Evolutionary conservation across 2,888 invertebrate genomes (phyloP), one percentile per base, ranked within the genome.

Genomic region (Tiphia femorata): DNA sequence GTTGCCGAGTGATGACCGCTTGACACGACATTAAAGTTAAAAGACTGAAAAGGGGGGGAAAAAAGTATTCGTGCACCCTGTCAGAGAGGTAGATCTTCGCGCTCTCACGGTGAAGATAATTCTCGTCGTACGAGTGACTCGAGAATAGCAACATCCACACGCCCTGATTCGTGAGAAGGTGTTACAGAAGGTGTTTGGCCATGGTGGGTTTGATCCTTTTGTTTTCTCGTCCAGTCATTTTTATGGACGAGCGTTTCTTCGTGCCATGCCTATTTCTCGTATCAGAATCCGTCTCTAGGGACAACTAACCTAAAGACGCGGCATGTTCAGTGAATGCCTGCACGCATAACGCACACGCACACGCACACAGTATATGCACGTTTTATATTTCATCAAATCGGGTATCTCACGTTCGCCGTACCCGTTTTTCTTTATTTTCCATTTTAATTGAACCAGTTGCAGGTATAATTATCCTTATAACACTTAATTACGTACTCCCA

Each of bases 151-250:
- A 25, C 20, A 14, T 14, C 38, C n/a, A 12, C 17, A 40, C 17
- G n/a, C 37, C n/a, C 19, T 16, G n/a, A 46, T 4, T 20, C 35
- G 37, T 23, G 5, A 16, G 38, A 12, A 33, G 16, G n/a, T n/a
- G n/a, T 10, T 35, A 7, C 20, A 46, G 7, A 17, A 20, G 17
- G 12, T 14, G 10, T 19, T 53, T 49, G 46, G 51, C 55, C 54
- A 72, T 72, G 66, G 69, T 69, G 43, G 57, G 67, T 49, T 58
- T 61, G n/a, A n/a, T n/a, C n/a, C n/a, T 62, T 52, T 44, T 56
- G 41, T 33, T 27, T 46, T 23, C 43, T 35, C 10, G 10, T 27
- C 23, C 27, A 21, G 35, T 25, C 44, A 33, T 57, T 30, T n/a
- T n/a, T 8, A 10, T 27, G 20, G 37, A 35, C 51, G 38, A 35